Base-by-base conservation (phyloP, 2,113 vertebrate genomes). In the Megaceryle torquata region DNA sequence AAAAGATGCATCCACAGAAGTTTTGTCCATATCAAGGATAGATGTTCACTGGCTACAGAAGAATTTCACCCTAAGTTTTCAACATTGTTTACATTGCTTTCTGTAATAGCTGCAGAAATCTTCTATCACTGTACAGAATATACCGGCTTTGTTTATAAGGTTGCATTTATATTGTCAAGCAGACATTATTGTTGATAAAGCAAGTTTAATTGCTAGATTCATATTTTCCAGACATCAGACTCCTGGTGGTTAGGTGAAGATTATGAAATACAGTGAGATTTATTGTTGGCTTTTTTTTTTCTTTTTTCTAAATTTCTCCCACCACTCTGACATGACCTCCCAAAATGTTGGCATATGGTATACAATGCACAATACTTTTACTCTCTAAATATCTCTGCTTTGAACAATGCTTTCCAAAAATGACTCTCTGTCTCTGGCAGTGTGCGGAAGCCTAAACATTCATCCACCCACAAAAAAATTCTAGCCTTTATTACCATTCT, bases 371-470 rank as follows among this genome's bases (percentile, higher is more conserved):
- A 86, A 35, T 84, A 59, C 25, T 69, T 90, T n/a, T 75, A n/a
- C 9, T 93, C 74, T 53, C 15, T 78, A 95, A 94, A 91, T 92
- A 93, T 41, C 93, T 89, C 80, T 79, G 31, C 28, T 95, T 92
- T 85, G 68, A 96, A 95, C 80, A 93, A 82, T 86, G 48, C 6
- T 21, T 93, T 92, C 35, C 72, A 57, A 69, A 79, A 84, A 90
- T 69, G 86, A 15, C 50, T 77, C 88, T 78, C 56, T 86, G 35
- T 96, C 48, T 94, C 79, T 93, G 72, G 65, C 72, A 92, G 17
- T 57, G 15, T 69, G 17, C 21, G 65, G 60, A 93, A 91, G 24
- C 43, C 48, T 75, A 79, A 90, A 86, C 86, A 86, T 82, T 90
- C 65, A 92, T 29, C 33, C 82, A 93, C 79, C 53, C 80, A 91